A percentile compares a stretch with the other conserved stretches of the same genome.
phyloP scores from a whole-genome alignment of 2,113 vertebrate species.

The Onychostoma macrolepis region DNA sequence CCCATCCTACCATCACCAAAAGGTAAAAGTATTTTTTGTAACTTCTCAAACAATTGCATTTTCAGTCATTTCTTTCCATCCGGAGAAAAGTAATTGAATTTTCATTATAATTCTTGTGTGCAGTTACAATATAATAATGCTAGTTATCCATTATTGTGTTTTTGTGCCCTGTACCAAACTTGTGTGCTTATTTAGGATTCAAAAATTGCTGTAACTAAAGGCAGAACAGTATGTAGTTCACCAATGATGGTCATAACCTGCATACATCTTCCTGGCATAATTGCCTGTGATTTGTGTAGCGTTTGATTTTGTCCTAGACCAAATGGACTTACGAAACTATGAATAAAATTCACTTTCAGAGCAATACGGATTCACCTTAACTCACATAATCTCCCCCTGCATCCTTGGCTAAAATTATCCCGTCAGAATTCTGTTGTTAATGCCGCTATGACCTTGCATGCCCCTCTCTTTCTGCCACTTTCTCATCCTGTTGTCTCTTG shows the following conservation, averaged over 20 bases:
- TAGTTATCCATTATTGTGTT: neutral
- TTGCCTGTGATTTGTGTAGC: neutral
- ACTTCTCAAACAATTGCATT: neutral
- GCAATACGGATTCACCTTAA: conserved; percentile 41
- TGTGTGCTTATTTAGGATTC: neutral
- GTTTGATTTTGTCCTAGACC: neutral
- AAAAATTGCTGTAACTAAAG: neutral
- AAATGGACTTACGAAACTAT: conserved; percentile 13
- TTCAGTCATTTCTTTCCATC: neutral
- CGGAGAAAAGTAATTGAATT: neutral
- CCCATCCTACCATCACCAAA: neutral
- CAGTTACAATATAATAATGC: neutral
- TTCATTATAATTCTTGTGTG: neutral
- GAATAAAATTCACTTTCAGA: conserved; percentile 49
- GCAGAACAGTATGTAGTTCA: neutral
- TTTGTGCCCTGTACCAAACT: neutral
- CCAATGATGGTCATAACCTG: neutral
- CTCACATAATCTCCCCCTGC: conserved; percentile 20
- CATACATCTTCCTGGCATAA: neutral
- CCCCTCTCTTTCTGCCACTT: neutral
- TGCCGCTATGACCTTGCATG: neutral
- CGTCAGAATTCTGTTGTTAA: conserved; percentile 54
- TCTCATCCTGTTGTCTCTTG: conserved; percentile 11
- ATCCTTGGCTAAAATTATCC: conserved; percentile 73
- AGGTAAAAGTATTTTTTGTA: conserved; percentile 11